A percentile compares a stretch with the other conserved stretches of the same genome.
These are phyloP conservation scores for Actenoides hombroni DNA, from an alignment of 2,113 vertebrate species.

Conservation along the genomic window DNA sequence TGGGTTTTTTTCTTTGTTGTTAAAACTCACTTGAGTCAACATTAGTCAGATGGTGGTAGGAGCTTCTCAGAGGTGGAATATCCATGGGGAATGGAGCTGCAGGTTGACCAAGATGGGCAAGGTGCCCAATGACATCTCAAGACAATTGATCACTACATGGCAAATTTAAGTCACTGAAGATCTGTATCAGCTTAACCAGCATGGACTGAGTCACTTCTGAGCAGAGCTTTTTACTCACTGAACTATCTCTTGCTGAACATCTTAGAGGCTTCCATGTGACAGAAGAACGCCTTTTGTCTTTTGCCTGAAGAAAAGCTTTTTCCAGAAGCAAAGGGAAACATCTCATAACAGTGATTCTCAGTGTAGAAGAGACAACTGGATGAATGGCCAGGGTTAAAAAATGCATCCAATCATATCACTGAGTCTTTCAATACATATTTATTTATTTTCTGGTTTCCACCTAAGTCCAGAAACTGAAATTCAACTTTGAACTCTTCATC, in stretches of 20 bases:
- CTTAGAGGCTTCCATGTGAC: background rate
- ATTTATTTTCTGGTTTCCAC: background rate
- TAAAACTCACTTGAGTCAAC: background rate
- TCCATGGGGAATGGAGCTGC: background rate
- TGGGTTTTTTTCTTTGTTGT: background rate
- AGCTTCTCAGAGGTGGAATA: background rate
- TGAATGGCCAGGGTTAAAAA: background rate
- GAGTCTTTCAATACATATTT: background rate
- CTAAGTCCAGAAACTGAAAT: background rate
- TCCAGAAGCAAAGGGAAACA: background rate
- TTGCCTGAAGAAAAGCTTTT: background rate
- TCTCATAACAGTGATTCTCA: background rate
- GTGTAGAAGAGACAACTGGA: background rate
- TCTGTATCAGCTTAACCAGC: background rate
- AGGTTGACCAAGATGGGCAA: background rate
- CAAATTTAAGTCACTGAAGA: background rate
- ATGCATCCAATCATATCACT: background rate
- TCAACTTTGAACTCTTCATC: background rate
- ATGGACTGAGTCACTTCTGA: background rate
- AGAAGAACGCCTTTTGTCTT: background rate
- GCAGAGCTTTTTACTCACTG: background rate
- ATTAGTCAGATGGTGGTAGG: background rate
- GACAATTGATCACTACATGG: background rate
- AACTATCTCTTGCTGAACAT: background rate
- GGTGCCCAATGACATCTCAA: background rate